Evolutionary conservation across 30 jellyfish, hydroid and myxozoan species (phyloP).

Genomic region (Nemopilema nomurai): DNA sequence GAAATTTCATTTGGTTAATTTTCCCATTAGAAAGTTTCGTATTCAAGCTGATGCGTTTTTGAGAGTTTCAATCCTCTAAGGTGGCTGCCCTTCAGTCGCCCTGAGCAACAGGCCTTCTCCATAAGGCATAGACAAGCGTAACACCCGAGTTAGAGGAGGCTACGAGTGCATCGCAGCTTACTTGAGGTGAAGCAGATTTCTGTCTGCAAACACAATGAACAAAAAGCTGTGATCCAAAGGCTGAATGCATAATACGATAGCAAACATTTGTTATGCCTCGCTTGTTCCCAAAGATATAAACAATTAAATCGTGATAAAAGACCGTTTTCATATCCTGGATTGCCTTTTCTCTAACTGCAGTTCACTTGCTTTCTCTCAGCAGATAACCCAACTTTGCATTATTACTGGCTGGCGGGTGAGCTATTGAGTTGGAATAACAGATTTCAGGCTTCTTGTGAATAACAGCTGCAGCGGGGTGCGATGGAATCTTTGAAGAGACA

Average conservation of each 20-base stretch:
- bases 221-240: constrained; percentile 22
- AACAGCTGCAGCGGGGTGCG: not conserved
- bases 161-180: constrained; percentile 13
- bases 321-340: constrained; percentile 40
- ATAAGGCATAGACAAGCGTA: not conserved
- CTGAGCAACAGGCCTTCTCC: no score
- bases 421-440: not conserved
- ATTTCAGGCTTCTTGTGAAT: not conserved
- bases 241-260: constrained; percentile 44
- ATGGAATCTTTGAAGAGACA: constrained; percentile 70
- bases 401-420: constrained; percentile 9
- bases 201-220: constrained; percentile 25
- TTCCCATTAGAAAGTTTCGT: no score
- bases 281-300: constrained; percentile 50
- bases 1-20: no score
- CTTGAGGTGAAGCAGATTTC: constrained; percentile 23
- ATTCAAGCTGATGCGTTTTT: no score
- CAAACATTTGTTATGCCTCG: constrained; percentile 69
- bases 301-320: constrained; percentile 61
- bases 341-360: constrained; percentile 33
- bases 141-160: not conserved
- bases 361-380: constrained; percentile 54
- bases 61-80: no score
- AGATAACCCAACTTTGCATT: constrained; percentile 16
- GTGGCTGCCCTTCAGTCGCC: no score